Conservation (phyloP, 2,888 invertebrate genomes). For the Automeris io region DNA sequence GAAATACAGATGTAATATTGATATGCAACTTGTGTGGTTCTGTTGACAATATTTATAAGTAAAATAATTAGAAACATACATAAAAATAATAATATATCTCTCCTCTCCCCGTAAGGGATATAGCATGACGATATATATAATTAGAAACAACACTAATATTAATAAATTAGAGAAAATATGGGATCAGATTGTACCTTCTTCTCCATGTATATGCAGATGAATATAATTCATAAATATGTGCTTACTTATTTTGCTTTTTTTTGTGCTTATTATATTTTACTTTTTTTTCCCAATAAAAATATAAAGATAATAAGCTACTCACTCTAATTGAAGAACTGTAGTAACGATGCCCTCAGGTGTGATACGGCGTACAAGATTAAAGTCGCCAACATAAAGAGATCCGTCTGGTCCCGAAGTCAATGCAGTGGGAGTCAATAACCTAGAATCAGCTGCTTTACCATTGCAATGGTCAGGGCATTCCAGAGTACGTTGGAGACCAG, state of each 20-base stretch:
- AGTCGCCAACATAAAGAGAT: constrained; percentile 97
- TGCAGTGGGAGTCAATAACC: constrained; percentile 94
- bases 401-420: constrained; percentile 97
- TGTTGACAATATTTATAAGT: constrained; percentile 61
- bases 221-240: too few species aligned
- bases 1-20: constrained; percentile 98
- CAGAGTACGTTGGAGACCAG: constrained; percentile 89
- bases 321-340: constrained; percentile 92
- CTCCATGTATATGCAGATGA: too few species aligned
- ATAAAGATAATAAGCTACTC: constrained; percentile 28
- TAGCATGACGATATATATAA: too few species aligned
- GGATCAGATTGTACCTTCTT: too few species aligned
- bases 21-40: constrained; percentile 96
- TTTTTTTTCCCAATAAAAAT: too few species aligned
- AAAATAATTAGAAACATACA: background rate
- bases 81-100: too few species aligned
- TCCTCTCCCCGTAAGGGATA: too few species aligned
- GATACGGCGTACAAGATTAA: constrained; percentile 94
- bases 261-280: too few species aligned
- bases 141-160: too few species aligned
- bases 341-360: constrained; percentile 93
- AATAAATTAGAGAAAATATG: too few species aligned
- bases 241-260: too few species aligned
- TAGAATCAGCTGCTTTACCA: constrained; percentile 89
- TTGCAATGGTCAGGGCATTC: constrained; percentile 92